Base-by-base conservation (phyloP, 2,888 invertebrate species). In the Endomychus coccineus region DNA sequence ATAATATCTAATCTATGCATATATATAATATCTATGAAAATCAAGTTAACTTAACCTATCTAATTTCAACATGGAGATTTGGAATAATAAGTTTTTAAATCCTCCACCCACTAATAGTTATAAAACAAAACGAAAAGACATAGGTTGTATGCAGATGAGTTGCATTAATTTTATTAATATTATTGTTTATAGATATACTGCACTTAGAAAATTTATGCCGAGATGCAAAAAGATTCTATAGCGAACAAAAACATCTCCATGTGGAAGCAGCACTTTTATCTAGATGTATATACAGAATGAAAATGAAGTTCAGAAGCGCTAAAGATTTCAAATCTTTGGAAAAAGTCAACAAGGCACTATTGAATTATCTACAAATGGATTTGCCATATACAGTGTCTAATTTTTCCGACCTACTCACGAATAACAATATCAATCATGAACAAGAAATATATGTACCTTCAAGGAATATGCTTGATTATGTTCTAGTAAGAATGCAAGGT, bases 301-400 rank as follows among this genome's bases (percentile, higher is more conserved):
- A 71, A 49, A 59, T 58, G 34, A 71, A 71, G 56, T 69, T 71
- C 51, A 58, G 71, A 23, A 61, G 50, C 21, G 67, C 70, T 15
- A 71, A 70, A 42, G 70, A 71, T 16, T 56, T 71, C n/a, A 71
- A 69, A 46, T 51, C 56, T 13, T 59, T 71, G 58, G 65, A 65
- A 42, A 70, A 69, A 55, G 49, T 69, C 0, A 68, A 68, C 39
- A 61, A 62, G 46, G 60, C 62, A 2, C 48, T 72, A 36, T 49
- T 64, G 3, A 66, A 62, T 35, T 70, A 66, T 50, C 54, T 68
- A 12, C 50, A 54, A 13, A 45, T 68, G 23, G 48, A 62, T 23
- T 43, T 71, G 5, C 37, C 50, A 10, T 52, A 50, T 19, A 54
- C 61, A 32, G 34, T 64, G 10, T 36, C 47, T 11, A 49, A 38